Conservation (phyloP, 1,140 invertebrate genomes). For the Matsumurasca onukii region DNA sequence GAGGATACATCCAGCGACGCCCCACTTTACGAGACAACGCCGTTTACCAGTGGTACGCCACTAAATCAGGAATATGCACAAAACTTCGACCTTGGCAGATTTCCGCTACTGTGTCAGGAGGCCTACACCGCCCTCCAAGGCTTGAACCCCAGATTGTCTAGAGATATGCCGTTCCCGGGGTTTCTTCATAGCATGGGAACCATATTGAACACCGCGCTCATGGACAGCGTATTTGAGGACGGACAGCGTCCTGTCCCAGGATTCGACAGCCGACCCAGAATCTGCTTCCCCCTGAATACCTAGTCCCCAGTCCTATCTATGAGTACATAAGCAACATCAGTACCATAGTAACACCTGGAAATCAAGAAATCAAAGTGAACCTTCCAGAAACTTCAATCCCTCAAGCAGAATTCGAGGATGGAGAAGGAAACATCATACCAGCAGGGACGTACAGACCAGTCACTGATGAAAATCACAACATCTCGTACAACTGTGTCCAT, state of each 20-base stretch:
- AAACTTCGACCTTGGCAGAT: not conserved
- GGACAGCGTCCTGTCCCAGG: not conserved
- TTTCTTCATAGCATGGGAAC: not conserved
- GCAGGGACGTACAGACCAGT: not conserved
- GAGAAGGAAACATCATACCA: not conserved
- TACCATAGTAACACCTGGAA: not conserved
- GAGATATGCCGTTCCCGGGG: constrained; percentile 2
- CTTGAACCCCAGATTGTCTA: not conserved
- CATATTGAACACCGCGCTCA: not conserved
- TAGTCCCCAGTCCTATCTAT: not conserved
- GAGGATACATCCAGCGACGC: not conserved
- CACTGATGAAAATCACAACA: constrained; percentile 4
- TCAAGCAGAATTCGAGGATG: not conserved
- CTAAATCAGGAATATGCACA: not conserved
- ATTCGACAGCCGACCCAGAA: not conserved
- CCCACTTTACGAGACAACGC: not conserved
- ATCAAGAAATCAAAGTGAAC: not conserved
- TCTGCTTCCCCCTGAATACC: not conserved
- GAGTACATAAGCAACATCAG: not conserved
- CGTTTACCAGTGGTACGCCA: not conserved
- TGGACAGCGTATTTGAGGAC: not conserved
- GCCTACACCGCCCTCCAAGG: not conserved
- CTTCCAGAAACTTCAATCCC: not conserved
- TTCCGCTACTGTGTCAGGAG: not conserved
- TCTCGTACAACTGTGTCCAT: not conserved